Percentiles rank a stretch among this genome's conserved stretches.
These are phyloP conservation scores for Edolisoma coerulescens DNA, from an alignment of 2,113 vertebrate species.

Conservation along the genomic window DNA sequence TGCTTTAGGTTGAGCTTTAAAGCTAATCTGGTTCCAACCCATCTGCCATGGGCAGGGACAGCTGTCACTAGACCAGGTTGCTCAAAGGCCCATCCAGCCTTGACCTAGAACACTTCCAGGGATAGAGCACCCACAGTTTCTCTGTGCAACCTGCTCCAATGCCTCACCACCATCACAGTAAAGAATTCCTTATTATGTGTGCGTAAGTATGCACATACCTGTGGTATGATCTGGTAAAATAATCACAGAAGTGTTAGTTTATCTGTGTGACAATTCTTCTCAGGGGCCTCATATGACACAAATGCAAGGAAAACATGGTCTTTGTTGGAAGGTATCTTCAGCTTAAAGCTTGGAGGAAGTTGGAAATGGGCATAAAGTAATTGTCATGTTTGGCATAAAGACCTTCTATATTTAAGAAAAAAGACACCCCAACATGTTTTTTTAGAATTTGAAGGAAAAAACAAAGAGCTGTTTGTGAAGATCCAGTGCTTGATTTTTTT, in stretches of 20 bases:
- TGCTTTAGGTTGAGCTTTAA: background rate
- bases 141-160: background rate
- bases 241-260: background rate
- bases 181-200: background rate
- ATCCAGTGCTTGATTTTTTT: background rate
- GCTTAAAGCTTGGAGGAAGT: background rate
- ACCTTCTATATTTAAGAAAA: background rate
- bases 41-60: background rate
- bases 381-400: background rate
- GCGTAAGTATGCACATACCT: background rate
- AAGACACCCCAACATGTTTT: fast-evolving
- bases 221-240: background rate
- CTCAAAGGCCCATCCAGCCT: background rate
- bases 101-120: background rate
- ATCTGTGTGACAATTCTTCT: background rate
- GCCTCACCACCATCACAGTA: background rate
- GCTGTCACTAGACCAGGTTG: background rate
- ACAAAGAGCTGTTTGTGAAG: background rate
- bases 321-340: background rate
- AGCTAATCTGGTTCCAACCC: background rate
- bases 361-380: background rate
- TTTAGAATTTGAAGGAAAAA: background rate
- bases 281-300: fast-evolving
- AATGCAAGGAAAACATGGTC: background rate
- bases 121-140: background rate